Percentiles rank a stretch among this genome's conserved stretches.
Conservation (phyloP, 2,113 vertebrate genomes). For the Cynocephalus volans region DNA sequence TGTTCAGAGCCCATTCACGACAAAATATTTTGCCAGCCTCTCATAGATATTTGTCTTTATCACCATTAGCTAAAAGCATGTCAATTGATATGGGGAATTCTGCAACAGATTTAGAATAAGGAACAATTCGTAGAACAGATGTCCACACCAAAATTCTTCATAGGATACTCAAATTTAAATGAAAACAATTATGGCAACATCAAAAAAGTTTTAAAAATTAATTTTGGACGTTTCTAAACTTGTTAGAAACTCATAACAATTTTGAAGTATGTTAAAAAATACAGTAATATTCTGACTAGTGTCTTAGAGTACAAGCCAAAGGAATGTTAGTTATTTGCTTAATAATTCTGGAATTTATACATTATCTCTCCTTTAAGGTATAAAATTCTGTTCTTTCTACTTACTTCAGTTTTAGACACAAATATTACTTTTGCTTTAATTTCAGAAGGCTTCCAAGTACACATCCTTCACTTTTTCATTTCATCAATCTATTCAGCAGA, state of each 20-base stretch:
- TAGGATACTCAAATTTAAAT: slow-evolving; percentile 54
- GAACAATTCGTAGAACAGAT: slow-evolving; percentile 32
- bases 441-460: background rate
- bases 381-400: slow-evolving; percentile 30
- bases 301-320: background rate
- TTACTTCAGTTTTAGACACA: background rate
- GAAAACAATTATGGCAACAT: slow-evolving; percentile 39
- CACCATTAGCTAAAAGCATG: background rate
- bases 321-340: background rate
- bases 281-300: background rate
- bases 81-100: slow-evolving; percentile 7
- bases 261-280: slow-evolving; percentile 24
- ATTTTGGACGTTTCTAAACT: background rate
- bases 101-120: slow-evolving; percentile 32
- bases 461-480: background rate
- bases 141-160: slow-evolving; percentile 43
- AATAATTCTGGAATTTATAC: slow-evolving; percentile 41
- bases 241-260: background rate
- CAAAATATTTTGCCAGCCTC: slow-evolving; percentile 49
- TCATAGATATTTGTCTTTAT: background rate
- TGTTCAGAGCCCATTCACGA: background rate
- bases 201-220: slow-evolving; percentile 13
- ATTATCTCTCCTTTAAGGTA: slow-evolving; percentile 16
- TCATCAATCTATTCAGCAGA: background rate
- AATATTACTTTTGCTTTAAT: background rate